Evolutionary conservation across 2,888 invertebrate species (phyloP), one percentile per base, ranked within the genome.

Genomic region (Rhynchonema sp.): DNA sequence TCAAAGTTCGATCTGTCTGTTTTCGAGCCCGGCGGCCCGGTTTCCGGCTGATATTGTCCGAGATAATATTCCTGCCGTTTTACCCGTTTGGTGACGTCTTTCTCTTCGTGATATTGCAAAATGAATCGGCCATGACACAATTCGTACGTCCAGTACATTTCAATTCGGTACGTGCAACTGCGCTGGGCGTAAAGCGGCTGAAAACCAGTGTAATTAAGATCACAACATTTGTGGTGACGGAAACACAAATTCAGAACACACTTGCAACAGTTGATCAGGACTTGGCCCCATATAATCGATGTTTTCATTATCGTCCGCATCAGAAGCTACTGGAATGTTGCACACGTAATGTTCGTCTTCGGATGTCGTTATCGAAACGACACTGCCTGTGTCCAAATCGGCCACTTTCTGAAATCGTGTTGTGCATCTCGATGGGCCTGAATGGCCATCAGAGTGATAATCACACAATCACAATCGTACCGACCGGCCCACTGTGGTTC

Each of bases 71-170:
- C 70, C 13, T 64, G 65, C 17, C 67, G 58, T 22, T 61, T 56
- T 27, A 60, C 61, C 17, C 56, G 56, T 38, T 29, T 27, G 29
- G 58, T 82, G 75, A 87, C 84, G n/a, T 85, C 73, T 90, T 90
- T 90, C 68, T 90, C 89, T 73, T 96, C 94, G 74, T 98, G 94
- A 73, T 87, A 98, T 73, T 98, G 96, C 29, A 87, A 80, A 1
- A 96, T 82, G 73, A 84, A 85, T 66, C 82, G 80, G 0, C 92
- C 92, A 75, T 94, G 94, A 69, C 94, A 94, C 30, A 94, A 81
- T 75, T 94, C 91, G 73, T 94, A 94, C 0, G 88, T 88, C 94
- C 94, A 94, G 71, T 90, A 94, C 58, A 61, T 53, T 53, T 62
- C 63, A 9, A 63, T 62, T 1, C 87, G 80, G 69, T 86, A 88